Evolutionary conservation across 2,797 vertebrate genomes (phyloP).

Genomic region (Pseudomugil gertrudae): DNA sequence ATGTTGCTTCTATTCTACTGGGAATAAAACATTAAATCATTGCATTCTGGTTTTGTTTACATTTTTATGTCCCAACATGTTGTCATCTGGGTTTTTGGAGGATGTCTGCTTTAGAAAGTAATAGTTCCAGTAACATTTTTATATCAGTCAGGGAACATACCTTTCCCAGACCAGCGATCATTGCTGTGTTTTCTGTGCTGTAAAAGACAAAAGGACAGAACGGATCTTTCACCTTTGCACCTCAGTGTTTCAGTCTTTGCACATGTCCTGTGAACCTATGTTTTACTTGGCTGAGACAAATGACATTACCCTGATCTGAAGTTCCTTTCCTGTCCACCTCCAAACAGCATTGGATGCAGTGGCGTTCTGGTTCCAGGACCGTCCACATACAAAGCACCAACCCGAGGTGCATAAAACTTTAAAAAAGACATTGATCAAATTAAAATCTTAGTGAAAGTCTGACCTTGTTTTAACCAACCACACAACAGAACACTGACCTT

Average conservation of each 20-base stretch:
- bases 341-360: conserved; percentile 89
- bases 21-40: no score
- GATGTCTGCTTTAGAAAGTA: no score
- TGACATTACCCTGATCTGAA: conserved; percentile 91
- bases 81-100: no score
- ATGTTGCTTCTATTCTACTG: no score
- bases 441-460: background rate
- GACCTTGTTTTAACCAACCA: background rate
- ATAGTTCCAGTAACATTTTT: no score
- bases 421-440: conserved; percentile 18
- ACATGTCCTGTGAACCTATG: background rate
- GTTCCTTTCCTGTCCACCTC: conserved; percentile 93
- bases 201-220: conserved; percentile 56
- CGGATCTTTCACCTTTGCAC: background rate
- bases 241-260: background rate
- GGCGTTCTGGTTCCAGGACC: conserved; percentile 82
- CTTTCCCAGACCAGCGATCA: conserved; percentile 97
- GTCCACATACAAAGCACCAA: conserved; percentile 87
- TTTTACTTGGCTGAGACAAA: background rate
- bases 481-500: conserved; percentile 81
- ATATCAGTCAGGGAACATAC: conserved; percentile 66
- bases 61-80: no score
- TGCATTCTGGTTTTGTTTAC: no score
- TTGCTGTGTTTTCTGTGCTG: conserved; percentile 97
- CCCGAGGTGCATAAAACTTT: conserved; percentile 93